Evolutionary conservation across 2,888 invertebrate species (phyloP), one percentile per base, ranked within the genome.

Genomic region (Nasonovia ribisnigri): DNA sequence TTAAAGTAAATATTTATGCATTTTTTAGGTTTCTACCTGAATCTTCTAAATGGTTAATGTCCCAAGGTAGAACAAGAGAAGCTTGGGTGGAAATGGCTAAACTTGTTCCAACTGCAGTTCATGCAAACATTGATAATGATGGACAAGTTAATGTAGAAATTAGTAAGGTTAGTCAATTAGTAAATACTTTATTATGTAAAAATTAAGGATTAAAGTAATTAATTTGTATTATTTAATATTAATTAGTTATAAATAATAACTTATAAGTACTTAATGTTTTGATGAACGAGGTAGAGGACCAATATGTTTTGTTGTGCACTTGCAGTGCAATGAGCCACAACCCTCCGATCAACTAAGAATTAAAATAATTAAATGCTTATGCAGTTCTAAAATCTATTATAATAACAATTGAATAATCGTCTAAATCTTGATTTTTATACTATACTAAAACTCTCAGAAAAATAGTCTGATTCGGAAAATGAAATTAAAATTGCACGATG

Each of bases 41-140:
- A 94, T 97, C 96, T 60, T 96, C 96, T 10, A 95, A 96, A 92
- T 96, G 96, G 96, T 95, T 97, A 54, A 95, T 96, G 92, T 95
- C 96, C 0, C 96, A 96, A 94, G 96, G 96, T 94, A 96, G 96
- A n/a, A 95, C 96, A 57, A 95, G 95, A 16, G 96, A 96, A 29
- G 96, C 96, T 77, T 96, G 96, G 95, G 93, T 93, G 24, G 91
- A 95, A 60, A 94, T 95, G 42, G 94, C 94, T 84, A 95, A 94
- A 89, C 92, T 95, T 84, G 94, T 94, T 84, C 92, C 94, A 36
- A 89, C 91, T 42, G 90, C 86, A 48, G 42, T 46, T 86, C 51
- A 26, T 77, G 24, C 54, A 3, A n/a, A 51, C 1, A 67, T 51
- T 57, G 36, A 77, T 48, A 90, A 54, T 60, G 36, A 60, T 57